Base-by-base conservation (phyloP, 2,797 vertebrate genomes). In the Aselliscus stoliczkanus region DNA sequence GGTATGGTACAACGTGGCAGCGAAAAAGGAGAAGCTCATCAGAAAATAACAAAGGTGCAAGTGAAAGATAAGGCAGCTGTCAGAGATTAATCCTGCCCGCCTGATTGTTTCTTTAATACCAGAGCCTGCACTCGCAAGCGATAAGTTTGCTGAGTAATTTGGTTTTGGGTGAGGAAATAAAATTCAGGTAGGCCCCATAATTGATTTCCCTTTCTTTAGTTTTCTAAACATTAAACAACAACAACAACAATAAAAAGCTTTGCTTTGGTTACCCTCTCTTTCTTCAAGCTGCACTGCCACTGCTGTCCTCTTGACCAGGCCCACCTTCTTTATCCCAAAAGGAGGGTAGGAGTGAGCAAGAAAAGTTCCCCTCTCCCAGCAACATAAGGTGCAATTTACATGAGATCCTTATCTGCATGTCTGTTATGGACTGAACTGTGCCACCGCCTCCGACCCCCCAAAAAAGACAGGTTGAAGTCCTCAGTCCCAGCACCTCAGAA, bases 141-240 rank as follows among this genome's bases (percentile, higher is more conserved):
- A 99, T 99, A 99, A 99, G 99, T 99, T 99, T 99, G 99, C 99
- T 99, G 99, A 99, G 99, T 99, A 99, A 99, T 99, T 99, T 99
- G 99, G 99, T 99, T 99, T 99, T 98, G 98, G 99, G 99, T 99
- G 99, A 99, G 98, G 98, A 99, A 99, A 99, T 99, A 99, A 99
- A 99, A 99, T 99, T 99, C 99, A 99, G 99, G 99, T 99, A 99
- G 99, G 99, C 98, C 98, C 99, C 98, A 99, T 99, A 99, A 99
- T 99, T 99, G 99, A 99, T 99, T 99, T 99, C 98, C 98, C 98
- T 99, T 99, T 99, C 98, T 99, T 98, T 98, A 98, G 99, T 99
- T 99, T 99, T 99, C 98, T 99, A 99, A 98, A 98, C 98, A 98
- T 98, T 98, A 98, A 98, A 96, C 98, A 98, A 98, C 98, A 98